Base-by-base conservation (phyloP, 2,797 vertebrate species). In the Pseudomugil tenellus region DNA sequence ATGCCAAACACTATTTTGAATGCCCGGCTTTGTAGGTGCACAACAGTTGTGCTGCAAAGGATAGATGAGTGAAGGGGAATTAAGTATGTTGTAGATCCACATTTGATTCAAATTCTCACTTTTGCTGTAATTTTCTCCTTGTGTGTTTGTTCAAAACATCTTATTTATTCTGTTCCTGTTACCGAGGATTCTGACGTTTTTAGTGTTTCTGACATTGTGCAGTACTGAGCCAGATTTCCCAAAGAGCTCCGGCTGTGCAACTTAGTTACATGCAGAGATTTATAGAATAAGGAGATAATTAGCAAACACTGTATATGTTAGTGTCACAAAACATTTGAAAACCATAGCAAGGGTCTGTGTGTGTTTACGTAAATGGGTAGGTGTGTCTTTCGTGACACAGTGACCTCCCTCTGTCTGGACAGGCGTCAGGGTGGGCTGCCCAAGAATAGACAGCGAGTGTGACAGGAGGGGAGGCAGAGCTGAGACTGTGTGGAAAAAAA, bases 381-480 rank as follows among this genome's bases (percentile, higher is more conserved):
- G 32, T 62, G 32, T 67, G 54, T 54, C 39, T 6, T 35, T 29
- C 35, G 58, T 71, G 78, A 52, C 70, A 81, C 69, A 75, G 67
- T 91, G 90, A 89, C 86, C 87, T 88, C 81, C 86, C 86, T 88
- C 80, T 81, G 76, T 53, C 41, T 51, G 68, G 26, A 41, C 55
- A 74, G 75, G 69, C 76, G 37, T 83, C 72, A 81, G 76, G 68
- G 69, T 83, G 74, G 84, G 77, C 94, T 81, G 85, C 89, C 79
- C 85, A 84, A 83, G 87, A 92, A 86, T 91, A 87, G 92, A 80
- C 58, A 65, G 84, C 41, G 63, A 54, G 57, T 81, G 85, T 86
- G 81, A 87, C 86, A 87, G 90, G 90, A 90, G 81, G 58, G 14
- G 67, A 74, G 74, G 66, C 55, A 65, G 41, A 43, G 48, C 23